phyloP scores from a whole-genome alignment of 2,888 invertebrate genomes.

The Pachymerium ferrugineum region DNA sequence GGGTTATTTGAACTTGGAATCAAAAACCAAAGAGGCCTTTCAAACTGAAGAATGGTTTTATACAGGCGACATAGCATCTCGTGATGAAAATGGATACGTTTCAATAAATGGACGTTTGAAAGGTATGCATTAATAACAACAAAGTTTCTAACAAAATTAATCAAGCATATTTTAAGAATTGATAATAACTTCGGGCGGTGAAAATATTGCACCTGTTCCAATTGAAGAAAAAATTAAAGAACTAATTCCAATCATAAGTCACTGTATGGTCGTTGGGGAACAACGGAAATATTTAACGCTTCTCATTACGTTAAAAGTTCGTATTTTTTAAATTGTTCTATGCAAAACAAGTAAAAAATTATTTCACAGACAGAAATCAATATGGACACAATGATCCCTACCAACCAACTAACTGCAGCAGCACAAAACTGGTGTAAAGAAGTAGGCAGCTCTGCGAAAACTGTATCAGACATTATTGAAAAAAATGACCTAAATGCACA shows the following conservation, averaged over 20 bases:
- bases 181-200: slow-evolving; percentile 89
- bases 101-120: slow-evolving; percentile 61
- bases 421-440: slow-evolving; percentile 66
- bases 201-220: slow-evolving; percentile 75
- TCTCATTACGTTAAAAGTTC: slow-evolving; percentile 77
- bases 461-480: slow-evolving; percentile 37
- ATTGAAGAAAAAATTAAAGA: slow-evolving; percentile 76
- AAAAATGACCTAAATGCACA: slow-evolving; percentile 37
- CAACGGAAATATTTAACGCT: slow-evolving; percentile 77
- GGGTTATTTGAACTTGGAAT: slow-evolving; percentile 74
- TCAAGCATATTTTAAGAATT: slow-evolving; percentile 56
- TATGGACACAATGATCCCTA: slow-evolving; percentile 63
- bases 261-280: slow-evolving; percentile 82
- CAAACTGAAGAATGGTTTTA: slow-evolving; percentile 77
- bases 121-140: background rate
- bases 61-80: slow-evolving; percentile 76
- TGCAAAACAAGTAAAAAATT: background rate
- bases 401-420: slow-evolving; percentile 61
- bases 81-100: slow-evolving; percentile 66
- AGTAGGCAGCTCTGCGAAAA: slow-evolving; percentile 55
- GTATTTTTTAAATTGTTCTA: background rate
- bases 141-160: background rate
- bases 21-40: slow-evolving; percentile 68
- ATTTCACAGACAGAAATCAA: slow-evolving; percentile 64
- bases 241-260: slow-evolving; percentile 69